Evolutionary conservation across 2,113 vertebrate genomes (phyloP).

Genomic region (Poecile atricapillus): DNA sequence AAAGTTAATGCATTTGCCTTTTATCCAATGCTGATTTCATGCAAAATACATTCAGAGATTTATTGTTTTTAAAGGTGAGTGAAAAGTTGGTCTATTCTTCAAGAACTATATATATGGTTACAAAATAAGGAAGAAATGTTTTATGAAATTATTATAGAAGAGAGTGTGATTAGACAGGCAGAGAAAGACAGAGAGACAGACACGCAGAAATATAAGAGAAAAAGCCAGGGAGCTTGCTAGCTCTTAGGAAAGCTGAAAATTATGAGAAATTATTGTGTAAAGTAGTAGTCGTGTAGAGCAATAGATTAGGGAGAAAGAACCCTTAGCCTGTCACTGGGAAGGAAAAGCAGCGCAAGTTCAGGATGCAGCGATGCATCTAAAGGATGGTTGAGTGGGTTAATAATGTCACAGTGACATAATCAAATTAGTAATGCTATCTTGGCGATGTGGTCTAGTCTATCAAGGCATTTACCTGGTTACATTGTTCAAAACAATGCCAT

Average conservation of each 20-base stretch:
- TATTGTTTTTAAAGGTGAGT: not conserved
- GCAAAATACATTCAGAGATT: not conserved
- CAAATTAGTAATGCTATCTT: constrained; percentile 63
- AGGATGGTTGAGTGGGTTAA: constrained; percentile 58
- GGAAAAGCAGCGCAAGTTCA: constrained; percentile 9
- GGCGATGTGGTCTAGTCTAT: not conserved
- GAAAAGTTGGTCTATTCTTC: not conserved
- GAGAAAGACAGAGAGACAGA: not conserved
- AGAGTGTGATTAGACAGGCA: not conserved
- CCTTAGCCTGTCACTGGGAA: not conserved
- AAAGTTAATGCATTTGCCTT: constrained; percentile 9
- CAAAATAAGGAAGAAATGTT: constrained; percentile 13
- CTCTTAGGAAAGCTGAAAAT: not conserved
- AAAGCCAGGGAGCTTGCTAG: not conserved
- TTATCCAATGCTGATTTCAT: not conserved
- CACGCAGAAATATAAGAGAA: not conserved
- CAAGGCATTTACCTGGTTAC: constrained; percentile 54
- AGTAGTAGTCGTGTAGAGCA: not conserved
- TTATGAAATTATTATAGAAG: not conserved
- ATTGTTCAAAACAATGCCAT: not conserved
- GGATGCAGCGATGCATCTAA: constrained; percentile 27
- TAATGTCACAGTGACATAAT: constrained; percentile 58
- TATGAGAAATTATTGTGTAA: constrained; percentile 32
- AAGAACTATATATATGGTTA: not conserved
- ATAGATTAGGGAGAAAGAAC: constrained; percentile 35